Percentiles rank a stretch among this genome's conserved stretches.
Evolutionary conservation across 2,888 invertebrate genomes (phyloP).

Genomic region (Idaea biselata): DNA sequence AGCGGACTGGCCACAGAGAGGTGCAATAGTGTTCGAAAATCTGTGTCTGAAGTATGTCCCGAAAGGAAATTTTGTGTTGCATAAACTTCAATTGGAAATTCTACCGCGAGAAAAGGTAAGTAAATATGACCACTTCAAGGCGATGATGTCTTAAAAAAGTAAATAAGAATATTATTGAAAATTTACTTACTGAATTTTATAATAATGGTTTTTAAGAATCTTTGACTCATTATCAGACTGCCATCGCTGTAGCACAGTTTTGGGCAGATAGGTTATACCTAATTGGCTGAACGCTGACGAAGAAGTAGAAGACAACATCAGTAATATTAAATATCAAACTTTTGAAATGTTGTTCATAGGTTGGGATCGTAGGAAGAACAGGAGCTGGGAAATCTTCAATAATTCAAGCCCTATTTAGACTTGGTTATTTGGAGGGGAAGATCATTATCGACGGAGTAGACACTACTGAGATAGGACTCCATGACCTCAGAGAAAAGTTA

Average conservation of each 20-base stretch:
- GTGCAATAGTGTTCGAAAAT: slow-evolving; percentile 72
- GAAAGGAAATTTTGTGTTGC: slow-evolving; percentile 77
- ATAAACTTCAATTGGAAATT: slow-evolving; percentile 70
- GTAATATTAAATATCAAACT: slow-evolving; percentile 1
- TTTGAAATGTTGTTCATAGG: slow-evolving; percentile 39
- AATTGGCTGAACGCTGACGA: too few relatives aligned
- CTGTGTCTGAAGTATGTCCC: slow-evolving; percentile 76
- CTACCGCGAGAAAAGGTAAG: slow-evolving; percentile 74
- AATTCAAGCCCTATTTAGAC: slow-evolving; percentile 83
- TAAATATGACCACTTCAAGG: background rate
- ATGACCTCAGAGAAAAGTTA: slow-evolving; percentile 80
- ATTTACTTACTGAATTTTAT: too few relatives aligned
- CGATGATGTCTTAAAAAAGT: too few relatives aligned
- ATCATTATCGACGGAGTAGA: slow-evolving; percentile 86
- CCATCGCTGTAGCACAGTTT: too few relatives aligned
- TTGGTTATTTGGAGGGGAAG: slow-evolving; percentile 83
- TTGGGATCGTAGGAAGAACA: slow-evolving; percentile 85
- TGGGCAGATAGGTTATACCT: too few relatives aligned
- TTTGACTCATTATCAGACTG: too few relatives aligned
- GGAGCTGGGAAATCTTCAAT: slow-evolving; percentile 87
- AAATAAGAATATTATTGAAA: too few relatives aligned
- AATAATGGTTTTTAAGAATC: too few relatives aligned
- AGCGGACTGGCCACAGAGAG: slow-evolving; percentile 75
- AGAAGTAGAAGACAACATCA: too few relatives aligned
- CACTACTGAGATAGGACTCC: slow-evolving; percentile 79